phyloP scores from a whole-genome alignment of 2,888 invertebrate genomes.

The Leucophenga maculata region DNA sequence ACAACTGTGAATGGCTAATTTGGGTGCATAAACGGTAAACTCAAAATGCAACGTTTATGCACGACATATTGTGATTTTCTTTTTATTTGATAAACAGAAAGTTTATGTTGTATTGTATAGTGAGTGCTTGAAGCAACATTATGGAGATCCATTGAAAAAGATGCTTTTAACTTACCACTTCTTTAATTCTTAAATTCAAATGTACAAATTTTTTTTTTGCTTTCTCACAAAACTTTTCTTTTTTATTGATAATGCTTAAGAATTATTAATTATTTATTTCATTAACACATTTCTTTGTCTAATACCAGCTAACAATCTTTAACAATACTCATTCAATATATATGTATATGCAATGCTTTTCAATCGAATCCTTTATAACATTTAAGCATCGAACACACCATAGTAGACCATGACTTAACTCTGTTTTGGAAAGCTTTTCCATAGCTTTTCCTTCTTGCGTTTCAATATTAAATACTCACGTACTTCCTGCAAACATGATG shows the following conservation, averaged over 20 bases:
- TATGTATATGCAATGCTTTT: background rate
- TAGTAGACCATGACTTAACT: no score
- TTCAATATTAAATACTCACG: constrained; percentile 40
- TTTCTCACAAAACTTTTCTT: background rate
- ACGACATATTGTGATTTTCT: no score
- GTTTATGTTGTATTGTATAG: no score
- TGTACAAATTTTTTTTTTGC: background rate
- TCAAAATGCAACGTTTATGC: no score
- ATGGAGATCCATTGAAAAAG: no score
- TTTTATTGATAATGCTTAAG: background rate
- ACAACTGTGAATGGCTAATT: no score
- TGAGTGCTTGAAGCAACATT: no score
- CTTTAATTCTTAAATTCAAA: constrained; percentile 15
- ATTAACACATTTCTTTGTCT: no score
- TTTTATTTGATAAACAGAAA: no score
- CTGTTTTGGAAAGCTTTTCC: background rate
- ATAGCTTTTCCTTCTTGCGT: background rate
- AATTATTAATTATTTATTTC: no score
- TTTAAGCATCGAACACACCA: background rate
- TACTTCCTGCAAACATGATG: background rate
- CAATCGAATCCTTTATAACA: background rate
- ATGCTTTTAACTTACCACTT: no score
- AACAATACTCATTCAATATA: background rate
- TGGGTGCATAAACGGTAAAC: no score
- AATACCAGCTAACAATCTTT: background rate